These are phyloP conservation scores for Ophion slaviceki DNA, from an alignment of 2,888 invertebrate genomes.

Conservation along the genomic window DNA sequence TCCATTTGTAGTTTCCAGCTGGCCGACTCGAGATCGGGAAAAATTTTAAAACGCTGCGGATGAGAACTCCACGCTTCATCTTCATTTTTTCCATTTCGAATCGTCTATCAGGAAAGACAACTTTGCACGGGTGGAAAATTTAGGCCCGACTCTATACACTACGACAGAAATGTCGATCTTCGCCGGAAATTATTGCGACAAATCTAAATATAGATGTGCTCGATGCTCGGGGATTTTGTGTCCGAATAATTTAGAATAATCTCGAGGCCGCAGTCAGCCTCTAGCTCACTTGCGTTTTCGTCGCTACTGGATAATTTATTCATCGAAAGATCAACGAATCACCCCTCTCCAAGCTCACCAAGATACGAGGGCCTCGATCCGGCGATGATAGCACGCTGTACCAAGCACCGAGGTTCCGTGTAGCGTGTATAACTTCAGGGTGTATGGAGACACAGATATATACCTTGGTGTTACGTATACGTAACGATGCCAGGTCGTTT, in stretches of 20 bases:
- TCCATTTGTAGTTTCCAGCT: constrained; percentile 2
- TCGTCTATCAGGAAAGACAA: neutral
- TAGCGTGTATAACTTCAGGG: constrained; percentile 6
- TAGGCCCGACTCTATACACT: neutral
- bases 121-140: neutral
- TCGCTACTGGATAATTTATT: constrained; percentile 63
- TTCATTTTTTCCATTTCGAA: neutral
- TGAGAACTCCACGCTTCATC: neutral
- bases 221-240: constrained; percentile 33
- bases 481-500: constrained; percentile 45
- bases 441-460: neutral
- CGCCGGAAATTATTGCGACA: constrained; percentile 29
- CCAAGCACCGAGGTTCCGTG: neutral
- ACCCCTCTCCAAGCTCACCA: constrained; percentile 1
- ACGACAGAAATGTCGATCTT: constrained; percentile 28
- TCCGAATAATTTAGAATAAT: constrained; percentile 58
- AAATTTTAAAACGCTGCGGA: neutral
- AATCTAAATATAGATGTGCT: constrained; percentile 42
- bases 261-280: constrained; percentile 17
- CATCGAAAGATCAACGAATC: constrained; percentile 66
- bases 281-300: constrained; percentile 29
- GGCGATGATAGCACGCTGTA: constrained; percentile 26
- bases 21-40: neutral
- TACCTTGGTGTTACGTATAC: neutral
- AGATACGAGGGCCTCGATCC: constrained; percentile 40